Evolutionary conservation across 2,797 vertebrate species (phyloP).

Genomic region (Natrix natrix): DNA sequence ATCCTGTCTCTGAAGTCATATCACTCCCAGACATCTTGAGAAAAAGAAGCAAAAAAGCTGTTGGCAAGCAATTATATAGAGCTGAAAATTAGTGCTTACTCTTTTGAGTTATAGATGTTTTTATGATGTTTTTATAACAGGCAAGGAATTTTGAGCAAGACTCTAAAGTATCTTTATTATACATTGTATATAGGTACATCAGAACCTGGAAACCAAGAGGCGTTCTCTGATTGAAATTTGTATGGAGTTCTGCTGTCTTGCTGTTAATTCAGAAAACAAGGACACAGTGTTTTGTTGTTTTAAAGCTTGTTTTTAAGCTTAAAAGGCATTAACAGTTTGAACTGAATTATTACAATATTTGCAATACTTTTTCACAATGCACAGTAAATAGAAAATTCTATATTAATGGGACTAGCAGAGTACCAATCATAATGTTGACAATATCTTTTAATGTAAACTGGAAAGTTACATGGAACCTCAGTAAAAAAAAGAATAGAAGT

Average conservation of each 20-base stretch:
- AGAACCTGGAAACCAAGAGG: neutral
- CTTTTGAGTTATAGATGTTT: neutral
- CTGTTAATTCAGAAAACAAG: neutral
- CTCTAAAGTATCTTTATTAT: neutral
- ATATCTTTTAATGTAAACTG: neutral
- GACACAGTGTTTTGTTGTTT: neutral
- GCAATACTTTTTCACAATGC: neutral
- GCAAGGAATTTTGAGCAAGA: neutral
- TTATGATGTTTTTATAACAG: neutral
- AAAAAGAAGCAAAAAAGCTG: neutral
- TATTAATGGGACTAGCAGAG: neutral
- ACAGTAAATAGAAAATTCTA: neutral
- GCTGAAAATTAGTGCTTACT: neutral
- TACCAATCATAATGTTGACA: neutral
- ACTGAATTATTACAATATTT: neutral
- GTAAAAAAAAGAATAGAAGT: neutral
- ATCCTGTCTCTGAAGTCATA: slow-evolving; percentile 17
- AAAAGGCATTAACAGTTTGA: neutral
- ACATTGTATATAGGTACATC: neutral
- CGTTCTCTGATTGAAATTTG: neutral
- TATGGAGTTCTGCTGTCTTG: neutral
- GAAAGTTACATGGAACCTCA: neutral
- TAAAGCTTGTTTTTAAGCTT: neutral
- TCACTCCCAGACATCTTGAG: slow-evolving; percentile 3
- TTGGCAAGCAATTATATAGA: neutral